Conservation (phyloP, 2,888 invertebrate species). For the Eugnorisma glareosa region DNA sequence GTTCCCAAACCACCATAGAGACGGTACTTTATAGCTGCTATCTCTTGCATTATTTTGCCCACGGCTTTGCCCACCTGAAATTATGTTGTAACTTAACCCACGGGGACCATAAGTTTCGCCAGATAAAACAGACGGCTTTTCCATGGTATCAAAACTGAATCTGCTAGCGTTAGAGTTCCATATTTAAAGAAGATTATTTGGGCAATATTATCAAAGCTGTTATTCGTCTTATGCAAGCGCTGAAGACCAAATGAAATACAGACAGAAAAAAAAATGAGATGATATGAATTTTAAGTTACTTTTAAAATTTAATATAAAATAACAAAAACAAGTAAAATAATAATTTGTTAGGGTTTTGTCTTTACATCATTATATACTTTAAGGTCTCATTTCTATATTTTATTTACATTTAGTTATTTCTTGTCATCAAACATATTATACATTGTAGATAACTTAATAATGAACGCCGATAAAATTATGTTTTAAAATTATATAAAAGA, state of each 20-base stretch:
- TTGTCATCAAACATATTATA: not conserved
- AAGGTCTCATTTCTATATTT: not conserved
- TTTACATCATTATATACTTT: not conserved
- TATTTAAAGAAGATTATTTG: not conserved
- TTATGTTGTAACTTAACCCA: slow-evolving; percentile 52
- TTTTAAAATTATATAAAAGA: not conserved
- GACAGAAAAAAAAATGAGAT: not conserved
- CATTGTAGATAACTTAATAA: not conserved
- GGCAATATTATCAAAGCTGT: not conserved
- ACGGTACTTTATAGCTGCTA: slow-evolving; percentile 35
- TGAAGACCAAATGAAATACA: not conserved
- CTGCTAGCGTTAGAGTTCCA: not conserved
- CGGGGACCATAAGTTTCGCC: slow-evolving; percentile 53
- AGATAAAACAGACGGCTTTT: slow-evolving; percentile 51
- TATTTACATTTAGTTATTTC: not conserved
- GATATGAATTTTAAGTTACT: not conserved
- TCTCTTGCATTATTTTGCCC: slow-evolving; percentile 58
- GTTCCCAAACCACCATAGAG: slow-evolving; percentile 30
- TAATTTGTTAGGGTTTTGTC: not conserved
- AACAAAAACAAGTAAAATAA: not conserved
- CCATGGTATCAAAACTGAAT: slow-evolving; percentile 37
- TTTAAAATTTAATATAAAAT: not conserved
- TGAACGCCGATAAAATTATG: not conserved
- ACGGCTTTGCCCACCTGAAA: slow-evolving; percentile 51
- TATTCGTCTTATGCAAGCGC: not conserved